Conservation (phyloP, 2,113 vertebrate genomes). For the Sula dactylatra region DNA sequence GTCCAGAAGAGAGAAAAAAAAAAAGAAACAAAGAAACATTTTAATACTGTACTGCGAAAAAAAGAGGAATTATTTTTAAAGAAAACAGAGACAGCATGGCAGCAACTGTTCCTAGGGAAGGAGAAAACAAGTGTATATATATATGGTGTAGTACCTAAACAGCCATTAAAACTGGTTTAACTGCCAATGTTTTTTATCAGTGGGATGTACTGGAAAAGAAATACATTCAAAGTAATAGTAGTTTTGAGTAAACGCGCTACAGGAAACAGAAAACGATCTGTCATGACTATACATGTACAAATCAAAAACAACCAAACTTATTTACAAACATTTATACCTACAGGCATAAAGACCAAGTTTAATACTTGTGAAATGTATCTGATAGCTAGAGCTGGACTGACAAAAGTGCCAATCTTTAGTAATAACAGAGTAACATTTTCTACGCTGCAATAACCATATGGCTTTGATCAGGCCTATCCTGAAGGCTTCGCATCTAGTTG, state of each 20-base stretch:
- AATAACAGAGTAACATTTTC: not conserved
- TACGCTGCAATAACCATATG: not conserved
- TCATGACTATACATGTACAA: not conserved
- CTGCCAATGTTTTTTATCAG: not conserved
- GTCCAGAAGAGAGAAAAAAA: not conserved
- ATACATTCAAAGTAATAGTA: slow-evolving; percentile 33
- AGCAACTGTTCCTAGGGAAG: not conserved
- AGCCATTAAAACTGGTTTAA: not conserved
- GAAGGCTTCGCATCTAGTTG: not conserved
- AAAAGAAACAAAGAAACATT: not conserved
- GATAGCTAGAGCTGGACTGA: not conserved
- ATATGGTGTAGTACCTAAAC: not conserved
- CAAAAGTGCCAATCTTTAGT: not conserved
- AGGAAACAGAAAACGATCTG: not conserved
- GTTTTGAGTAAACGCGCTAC: not conserved
- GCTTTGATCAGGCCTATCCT: not conserved
- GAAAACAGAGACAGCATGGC: not conserved
- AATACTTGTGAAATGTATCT: slow-evolving; percentile 40
- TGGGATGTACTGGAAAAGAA: not conserved
- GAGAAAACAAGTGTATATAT: not conserved
- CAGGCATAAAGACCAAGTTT: not conserved
- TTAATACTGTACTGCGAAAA: not conserved
- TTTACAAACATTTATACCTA: not conserved
- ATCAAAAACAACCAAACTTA: not conserved
- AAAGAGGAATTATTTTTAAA: not conserved